Percentiles rank a stretch among this genome's conserved stretches.
Conservation (phyloP, 2,797 vertebrate genomes). For the Alectoris magna region DNA sequence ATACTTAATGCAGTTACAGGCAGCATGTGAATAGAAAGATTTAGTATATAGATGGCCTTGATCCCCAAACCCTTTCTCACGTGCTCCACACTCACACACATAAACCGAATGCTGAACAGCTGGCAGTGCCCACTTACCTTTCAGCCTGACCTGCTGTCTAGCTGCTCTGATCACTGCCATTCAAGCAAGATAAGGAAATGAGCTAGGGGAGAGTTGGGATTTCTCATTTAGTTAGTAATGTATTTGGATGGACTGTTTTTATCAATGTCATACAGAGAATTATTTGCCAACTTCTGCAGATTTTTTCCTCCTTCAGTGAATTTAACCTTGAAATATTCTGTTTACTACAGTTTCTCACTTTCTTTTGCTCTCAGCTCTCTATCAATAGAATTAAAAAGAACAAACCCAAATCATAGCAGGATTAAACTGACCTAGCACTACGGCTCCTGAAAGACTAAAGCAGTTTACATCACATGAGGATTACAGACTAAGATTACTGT, state of each 20-base stretch:
- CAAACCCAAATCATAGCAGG: background rate
- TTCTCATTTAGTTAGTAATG: background rate
- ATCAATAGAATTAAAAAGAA: background rate
- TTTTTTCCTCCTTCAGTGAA: background rate
- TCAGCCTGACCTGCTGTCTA: background rate
- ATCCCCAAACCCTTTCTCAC: background rate
- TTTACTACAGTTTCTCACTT: background rate
- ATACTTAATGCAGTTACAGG: background rate
- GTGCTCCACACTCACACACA: background rate
- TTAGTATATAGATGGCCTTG: background rate
- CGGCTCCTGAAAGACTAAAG: background rate
- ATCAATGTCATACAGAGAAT: background rate
- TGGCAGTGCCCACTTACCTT: background rate
- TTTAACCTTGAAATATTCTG: background rate
- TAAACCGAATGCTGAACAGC: background rate
- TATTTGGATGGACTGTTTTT: background rate
- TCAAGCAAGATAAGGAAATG: background rate
- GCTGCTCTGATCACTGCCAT: background rate
- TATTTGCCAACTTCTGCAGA: background rate
- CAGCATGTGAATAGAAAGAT: background rate
- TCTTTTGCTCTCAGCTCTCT: background rate
- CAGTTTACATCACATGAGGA: constrained; percentile 58
- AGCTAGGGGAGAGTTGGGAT: background rate
- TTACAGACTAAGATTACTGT: constrained; percentile 46
- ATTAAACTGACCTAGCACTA: constrained; percentile 13